These are phyloP conservation scores for Magallana ariakensis DNA, from an alignment of 1,140 invertebrate species.

Conservation along the genomic window DNA sequence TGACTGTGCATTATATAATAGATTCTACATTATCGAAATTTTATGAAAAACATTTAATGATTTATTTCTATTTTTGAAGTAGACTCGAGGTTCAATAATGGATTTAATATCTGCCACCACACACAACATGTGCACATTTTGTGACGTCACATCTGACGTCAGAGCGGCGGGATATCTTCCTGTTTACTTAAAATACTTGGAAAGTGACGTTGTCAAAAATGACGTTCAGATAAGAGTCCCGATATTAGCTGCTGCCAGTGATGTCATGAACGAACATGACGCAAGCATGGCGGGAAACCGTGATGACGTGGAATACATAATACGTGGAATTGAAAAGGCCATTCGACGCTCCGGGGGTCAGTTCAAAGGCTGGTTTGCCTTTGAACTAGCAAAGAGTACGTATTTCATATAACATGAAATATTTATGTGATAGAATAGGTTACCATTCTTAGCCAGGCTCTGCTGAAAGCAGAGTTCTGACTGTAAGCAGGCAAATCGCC, in stretches of 20 bases:
- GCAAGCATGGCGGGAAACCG: neutral
- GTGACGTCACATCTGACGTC: conserved; percentile 9
- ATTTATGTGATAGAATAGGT: too few species aligned
- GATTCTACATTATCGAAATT: too few species aligned
- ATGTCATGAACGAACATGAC: conserved; percentile 48
- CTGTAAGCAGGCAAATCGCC: too few species aligned
- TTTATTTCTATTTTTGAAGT: too few species aligned
- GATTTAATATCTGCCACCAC: neutral
- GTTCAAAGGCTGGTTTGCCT: conserved; percentile 42
- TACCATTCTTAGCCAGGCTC: too few species aligned
- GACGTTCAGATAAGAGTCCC: neutral
- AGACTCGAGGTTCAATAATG: neutral
- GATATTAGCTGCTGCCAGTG: conserved; percentile 32
- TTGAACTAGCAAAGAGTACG: conserved; percentile 42
- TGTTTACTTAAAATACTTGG: neutral
- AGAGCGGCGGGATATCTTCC: neutral
- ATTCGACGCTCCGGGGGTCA: neutral
- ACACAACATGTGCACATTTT: conserved; percentile 39
- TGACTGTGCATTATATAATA: too few species aligned
- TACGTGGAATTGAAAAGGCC: conserved; percentile 5
- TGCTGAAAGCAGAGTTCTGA: too few species aligned
- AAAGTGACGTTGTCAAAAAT: neutral
- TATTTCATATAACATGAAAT: neutral
- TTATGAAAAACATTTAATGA: too few species aligned
- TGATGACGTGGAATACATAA: conserved; percentile 21